Base-by-base conservation (phyloP, 2,888 invertebrate genomes). In the Neoascia interrupta region DNA sequence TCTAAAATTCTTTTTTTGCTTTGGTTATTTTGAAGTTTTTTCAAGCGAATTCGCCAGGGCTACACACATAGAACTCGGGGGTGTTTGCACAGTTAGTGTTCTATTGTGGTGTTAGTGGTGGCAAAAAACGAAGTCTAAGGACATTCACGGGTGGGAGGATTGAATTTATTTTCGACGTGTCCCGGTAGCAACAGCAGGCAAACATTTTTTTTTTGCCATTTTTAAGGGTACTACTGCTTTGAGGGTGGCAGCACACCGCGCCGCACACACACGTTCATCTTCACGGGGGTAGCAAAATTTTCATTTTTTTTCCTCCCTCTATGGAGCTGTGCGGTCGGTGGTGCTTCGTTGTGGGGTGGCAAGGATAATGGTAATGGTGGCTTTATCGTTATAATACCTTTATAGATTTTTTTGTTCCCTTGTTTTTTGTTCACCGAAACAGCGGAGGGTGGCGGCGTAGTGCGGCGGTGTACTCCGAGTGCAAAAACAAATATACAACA, bases 381-480 rank as follows among this genome's bases (percentile, higher is more conserved):
- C 79, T 68, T 79, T 79, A 79, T 79, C 79, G 72, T 79, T 54
- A 73, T 79, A 79, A 79, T 79, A 79, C 79, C 79, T 73, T 79
- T 79, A 79, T 73, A 73, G 79, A 79, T 79, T 79, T 79, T 76
- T 79, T 75, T 53, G 41, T 11, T 37, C 39, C 28, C 54, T 43
- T n/a, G 5, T 34, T 45, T 53, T 45, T 18, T 37, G 58, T 58
- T 5, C 36, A n/a, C 56, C 49, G 15, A 64, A 69, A 64, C 31
- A 49, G 41, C 28, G 6, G 56, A 31, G 21, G 51, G 54, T 43
- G 63, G 49, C 45, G 3, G 13, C 6, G 15, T 10, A 19, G 47
- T 64, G 39, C 60, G 53, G 64, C 64, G 8, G 31, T 31, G 8
- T 8, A 6, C n/a, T n/a, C n/a, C 8, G 45, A 63, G 26, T 51